Conservation (phyloP, 2,888 invertebrate genomes). For the Sycophila texana region DNA sequence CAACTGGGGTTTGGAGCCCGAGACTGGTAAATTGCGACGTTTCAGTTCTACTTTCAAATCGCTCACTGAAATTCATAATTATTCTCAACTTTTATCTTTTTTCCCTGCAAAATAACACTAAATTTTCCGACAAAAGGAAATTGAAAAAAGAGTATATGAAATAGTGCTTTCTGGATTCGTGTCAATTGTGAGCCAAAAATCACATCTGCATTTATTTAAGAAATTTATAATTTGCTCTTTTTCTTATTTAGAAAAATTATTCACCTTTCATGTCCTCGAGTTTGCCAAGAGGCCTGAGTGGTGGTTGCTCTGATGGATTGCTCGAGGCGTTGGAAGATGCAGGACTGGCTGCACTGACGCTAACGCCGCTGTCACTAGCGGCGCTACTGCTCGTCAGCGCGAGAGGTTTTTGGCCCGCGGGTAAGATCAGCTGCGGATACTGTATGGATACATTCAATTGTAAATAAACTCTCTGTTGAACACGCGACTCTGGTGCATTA, state of each 20-base stretch:
- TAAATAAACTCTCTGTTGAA: not conserved
- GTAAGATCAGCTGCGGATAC: constrained; percentile 88
- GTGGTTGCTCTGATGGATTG: constrained; percentile 71
- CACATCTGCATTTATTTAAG: no score
- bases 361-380: constrained; percentile 71
- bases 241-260: not conserved
- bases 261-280: constrained; percentile 93
- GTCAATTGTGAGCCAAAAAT: no score
- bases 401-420: constrained; percentile 81
- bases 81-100: not conserved
- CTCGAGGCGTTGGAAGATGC: constrained; percentile 64
- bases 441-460: constrained; percentile 60
- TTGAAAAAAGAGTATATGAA: no score
- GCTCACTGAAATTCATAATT: constrained; percentile 79
- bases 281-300: constrained; percentile 79
- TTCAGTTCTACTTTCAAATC: constrained; percentile 96
- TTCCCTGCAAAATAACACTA: no score
- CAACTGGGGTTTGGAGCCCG: constrained; percentile 96
- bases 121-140: no score
- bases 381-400: constrained; percentile 73
- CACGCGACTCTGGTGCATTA: not conserved
- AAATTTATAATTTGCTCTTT: no score
- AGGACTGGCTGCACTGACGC: constrained; percentile 71
- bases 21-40: constrained; percentile 94
- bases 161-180: no score